Evolutionary conservation across 2,113 vertebrate species (phyloP).

Genomic region (Dendrocopos noguchii): DNA sequence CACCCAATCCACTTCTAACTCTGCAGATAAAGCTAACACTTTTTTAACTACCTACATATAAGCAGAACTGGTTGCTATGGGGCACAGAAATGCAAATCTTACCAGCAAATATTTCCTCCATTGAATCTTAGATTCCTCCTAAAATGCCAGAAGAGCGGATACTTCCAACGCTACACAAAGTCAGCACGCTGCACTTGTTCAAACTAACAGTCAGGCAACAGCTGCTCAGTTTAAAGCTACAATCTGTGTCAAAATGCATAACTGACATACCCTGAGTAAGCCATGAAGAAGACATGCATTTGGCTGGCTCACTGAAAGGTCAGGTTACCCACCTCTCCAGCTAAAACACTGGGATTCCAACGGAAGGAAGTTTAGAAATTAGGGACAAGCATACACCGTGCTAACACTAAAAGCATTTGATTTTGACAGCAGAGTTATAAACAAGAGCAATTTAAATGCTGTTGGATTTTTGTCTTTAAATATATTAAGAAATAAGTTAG

Average conservation of each 20-base stretch:
- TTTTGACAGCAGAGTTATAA: conserved; percentile 60
- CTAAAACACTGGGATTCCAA: conserved; percentile 55
- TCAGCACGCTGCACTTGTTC: conserved; percentile 74
- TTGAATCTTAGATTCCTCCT: conserved; percentile 22
- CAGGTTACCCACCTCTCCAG: conserved; percentile 74
- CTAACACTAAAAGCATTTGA: conserved; percentile 50
- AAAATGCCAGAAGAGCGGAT: conserved; percentile 68
- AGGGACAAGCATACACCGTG: conserved; percentile 47
- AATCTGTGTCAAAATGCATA: conserved; percentile 75
- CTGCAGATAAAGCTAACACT: neutral
- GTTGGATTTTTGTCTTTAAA: conserved; percentile 39
- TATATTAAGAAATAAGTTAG: conserved; percentile 51
- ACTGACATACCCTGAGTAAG: conserved; percentile 73
- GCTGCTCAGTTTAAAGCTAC: conserved; percentile 76
- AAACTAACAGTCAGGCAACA: conserved; percentile 77
- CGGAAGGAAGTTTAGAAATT: conserved; percentile 70
- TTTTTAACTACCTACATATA: neutral
- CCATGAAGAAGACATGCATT: conserved; percentile 69
- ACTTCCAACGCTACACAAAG: conserved; percentile 52
- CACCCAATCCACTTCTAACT: neutral
- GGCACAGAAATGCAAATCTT: conserved; percentile 2
- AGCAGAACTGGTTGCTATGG: neutral
- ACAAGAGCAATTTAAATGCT: conserved; percentile 40
- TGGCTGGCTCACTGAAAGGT: conserved; percentile 65
- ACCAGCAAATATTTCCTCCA: conserved; percentile 47